Evolutionary conservation across 1,140 invertebrate genomes (phyloP).

Genomic region (Pseudomyrmex cubaensis): DNA sequence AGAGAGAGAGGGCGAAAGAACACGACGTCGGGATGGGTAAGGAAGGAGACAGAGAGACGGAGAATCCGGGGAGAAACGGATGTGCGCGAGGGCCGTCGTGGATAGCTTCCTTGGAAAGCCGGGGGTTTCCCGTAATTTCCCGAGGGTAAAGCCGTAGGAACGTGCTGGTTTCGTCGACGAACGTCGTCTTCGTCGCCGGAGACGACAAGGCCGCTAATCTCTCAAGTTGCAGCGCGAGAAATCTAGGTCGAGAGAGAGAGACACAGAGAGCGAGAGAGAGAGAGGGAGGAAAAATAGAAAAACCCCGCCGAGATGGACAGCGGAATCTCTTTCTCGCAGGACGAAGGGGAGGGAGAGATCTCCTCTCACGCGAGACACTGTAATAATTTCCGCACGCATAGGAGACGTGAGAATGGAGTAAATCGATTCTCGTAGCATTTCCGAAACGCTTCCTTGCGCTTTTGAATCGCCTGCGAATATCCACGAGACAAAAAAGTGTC

Average conservation of each 20-base stretch:
- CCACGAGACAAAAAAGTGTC: too few species aligned
- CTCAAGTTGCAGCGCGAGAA: conserved; percentile 66
- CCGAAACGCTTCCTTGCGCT: too few species aligned
- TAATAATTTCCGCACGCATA: too few species aligned
- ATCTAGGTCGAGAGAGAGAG: conserved; percentile 52
- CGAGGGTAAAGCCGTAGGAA: conserved; percentile 76
- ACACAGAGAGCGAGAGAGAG: conserved; percentile 56
- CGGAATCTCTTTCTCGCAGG: too few species aligned
- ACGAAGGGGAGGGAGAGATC: too few species aligned
- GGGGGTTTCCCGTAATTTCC: conserved; percentile 76
- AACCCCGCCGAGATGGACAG: background rate
- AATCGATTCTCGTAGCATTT: too few species aligned
- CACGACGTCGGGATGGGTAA: background rate
- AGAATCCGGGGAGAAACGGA: background rate
- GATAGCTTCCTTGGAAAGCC: conserved; percentile 66
- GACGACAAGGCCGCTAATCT: conserved; percentile 72
- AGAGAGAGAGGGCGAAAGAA: background rate
- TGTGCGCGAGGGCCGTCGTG: conserved; percentile 51
- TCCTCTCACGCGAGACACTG: too few species aligned
- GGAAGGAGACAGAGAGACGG: conserved; percentile 24
- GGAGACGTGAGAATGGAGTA: too few species aligned
- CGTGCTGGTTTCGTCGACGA: conserved; percentile 68
- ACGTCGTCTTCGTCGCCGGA: conserved; percentile 53
- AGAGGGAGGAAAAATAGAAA: background rate
- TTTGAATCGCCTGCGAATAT: too few species aligned